A percentile compares a stretch with the other conserved stretches of the same genome.
Evolutionary conservation across 2,888 invertebrate species (phyloP).

Genomic region (Parelbella ahira): DNA sequence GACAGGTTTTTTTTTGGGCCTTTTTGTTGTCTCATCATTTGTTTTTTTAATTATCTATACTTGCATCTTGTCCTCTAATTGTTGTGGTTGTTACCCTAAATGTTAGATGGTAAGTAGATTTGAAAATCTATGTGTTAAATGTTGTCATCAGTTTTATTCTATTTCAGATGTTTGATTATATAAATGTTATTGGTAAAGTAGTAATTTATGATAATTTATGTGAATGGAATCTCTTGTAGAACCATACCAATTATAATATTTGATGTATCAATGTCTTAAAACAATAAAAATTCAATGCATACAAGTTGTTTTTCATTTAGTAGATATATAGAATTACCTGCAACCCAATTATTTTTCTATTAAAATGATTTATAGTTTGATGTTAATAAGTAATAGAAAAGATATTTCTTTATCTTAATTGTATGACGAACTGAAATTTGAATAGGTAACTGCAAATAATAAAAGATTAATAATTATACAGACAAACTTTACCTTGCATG

Average conservation of each 20-base stretch:
- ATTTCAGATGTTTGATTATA: constrained; percentile 50
- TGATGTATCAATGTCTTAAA: constrained; percentile 35
- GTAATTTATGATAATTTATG: constrained; percentile 61
- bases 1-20: constrained; percentile 28
- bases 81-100: constrained; percentile 55
- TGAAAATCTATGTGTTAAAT: constrained; percentile 65
- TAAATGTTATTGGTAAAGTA: constrained; percentile 62
- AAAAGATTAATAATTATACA: no score
- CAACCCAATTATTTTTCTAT: no score
- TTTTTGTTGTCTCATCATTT: constrained; percentile 29
- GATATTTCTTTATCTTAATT: no score
- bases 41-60: constrained; percentile 28
- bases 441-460: no score
- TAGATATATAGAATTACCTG: no score
- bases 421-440: no score
- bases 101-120: constrained; percentile 46
- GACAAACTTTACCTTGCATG: no score
- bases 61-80: constrained; percentile 39
- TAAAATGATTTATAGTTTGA: no score
- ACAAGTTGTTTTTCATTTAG: no score
- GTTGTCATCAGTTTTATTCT: constrained; percentile 63
- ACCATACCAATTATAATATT: constrained; percentile 44
- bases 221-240: constrained; percentile 30
- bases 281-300: constrained; percentile 54
- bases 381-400: no score